Evolutionary conservation across 2,797 vertebrate species (phyloP).

Genomic region (Pelodytes ibericus): DNA sequence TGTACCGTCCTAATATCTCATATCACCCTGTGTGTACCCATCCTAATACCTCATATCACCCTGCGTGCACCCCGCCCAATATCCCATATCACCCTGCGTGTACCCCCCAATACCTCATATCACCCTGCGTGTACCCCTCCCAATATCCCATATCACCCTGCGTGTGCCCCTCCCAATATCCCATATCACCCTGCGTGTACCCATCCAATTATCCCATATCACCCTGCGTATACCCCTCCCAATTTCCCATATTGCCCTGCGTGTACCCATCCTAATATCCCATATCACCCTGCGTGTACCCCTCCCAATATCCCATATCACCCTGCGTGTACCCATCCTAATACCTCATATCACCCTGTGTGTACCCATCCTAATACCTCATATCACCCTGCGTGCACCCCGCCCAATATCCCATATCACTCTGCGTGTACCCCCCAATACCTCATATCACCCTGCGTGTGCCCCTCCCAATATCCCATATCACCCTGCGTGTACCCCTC

Average conservation of each 20-base stretch:
- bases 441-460: too few relatives aligned
- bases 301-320: too few relatives aligned
- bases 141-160: too few relatives aligned
- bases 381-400: too few relatives aligned
- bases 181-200: not conserved
- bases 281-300: not conserved
- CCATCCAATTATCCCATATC: too few relatives aligned
- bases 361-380: too few relatives aligned
- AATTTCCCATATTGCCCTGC: not conserved
- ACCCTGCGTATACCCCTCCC: not conserved
- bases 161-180: not conserved
- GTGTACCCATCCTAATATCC: not conserved
- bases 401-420: not conserved
- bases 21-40: too few relatives aligned
- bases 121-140: not conserved
- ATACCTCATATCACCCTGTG: not conserved
- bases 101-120: too few relatives aligned
- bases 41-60: too few relatives aligned
- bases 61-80: not conserved
- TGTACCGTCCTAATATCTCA: too few relatives aligned
- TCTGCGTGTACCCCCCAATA: too few relatives aligned
- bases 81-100: not conserved
- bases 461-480: not conserved
- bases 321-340: too few relatives aligned
- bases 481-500: not conserved